phyloP scores from a whole-genome alignment of 2,113 vertebrate genomes.

The Toxostoma redivivum region DNA sequence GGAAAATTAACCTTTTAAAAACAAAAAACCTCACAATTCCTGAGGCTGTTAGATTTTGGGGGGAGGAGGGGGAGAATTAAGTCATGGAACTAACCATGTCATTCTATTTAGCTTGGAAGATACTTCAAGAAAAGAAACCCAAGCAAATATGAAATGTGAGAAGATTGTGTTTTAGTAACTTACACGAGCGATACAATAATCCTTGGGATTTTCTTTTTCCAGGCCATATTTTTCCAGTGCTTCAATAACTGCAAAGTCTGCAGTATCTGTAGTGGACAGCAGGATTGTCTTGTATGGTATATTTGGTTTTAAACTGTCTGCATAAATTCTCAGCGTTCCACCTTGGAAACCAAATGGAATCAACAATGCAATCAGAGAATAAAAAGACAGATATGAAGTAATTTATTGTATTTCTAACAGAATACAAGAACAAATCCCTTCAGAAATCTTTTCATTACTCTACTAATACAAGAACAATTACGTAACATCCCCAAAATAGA shows the following conservation, averaged over 20 bases:
- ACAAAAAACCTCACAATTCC: background rate
- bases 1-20: background rate
- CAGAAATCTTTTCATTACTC: background rate
- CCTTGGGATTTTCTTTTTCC: conserved; percentile 93
- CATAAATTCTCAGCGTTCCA: conserved; percentile 94
- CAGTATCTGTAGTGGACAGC: conserved; percentile 91
- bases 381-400: background rate
- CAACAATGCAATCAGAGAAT: background rate
- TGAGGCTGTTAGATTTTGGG: background rate
- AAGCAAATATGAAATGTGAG: background rate
- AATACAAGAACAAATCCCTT: background rate
- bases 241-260: conserved; percentile 93
- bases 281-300: conserved; percentile 98
- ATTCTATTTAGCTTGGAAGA: background rate
- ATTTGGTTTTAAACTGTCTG: conserved; percentile 96
- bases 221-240: conserved; percentile 97
- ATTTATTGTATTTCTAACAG: background rate
- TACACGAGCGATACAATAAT: conserved; percentile 95
- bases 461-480: background rate
- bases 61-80: accelerated
- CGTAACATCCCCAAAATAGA: background rate
- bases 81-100: background rate
- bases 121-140: background rate
- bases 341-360: conserved; percentile 72
- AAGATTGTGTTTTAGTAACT: background rate